Evolutionary conservation across 1,140 invertebrate genomes (phyloP).

Genomic region (Steinernema khuongi): DNA sequence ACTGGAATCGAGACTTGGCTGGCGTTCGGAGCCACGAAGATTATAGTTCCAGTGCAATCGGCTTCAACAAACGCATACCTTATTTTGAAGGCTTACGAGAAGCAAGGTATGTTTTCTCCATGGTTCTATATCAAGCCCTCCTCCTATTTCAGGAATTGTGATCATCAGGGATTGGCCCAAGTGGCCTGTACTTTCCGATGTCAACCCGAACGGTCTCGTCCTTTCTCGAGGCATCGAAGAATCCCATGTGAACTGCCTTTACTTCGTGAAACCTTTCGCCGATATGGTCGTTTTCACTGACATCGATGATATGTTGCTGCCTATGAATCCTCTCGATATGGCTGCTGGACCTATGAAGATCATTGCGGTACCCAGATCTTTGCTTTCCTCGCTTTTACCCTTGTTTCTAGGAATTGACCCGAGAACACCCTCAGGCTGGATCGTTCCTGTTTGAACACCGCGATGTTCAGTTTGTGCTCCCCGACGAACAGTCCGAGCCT

Average conservation of each 20-base stretch:
- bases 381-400: not conserved
- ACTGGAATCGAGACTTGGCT: conserved; percentile 56
- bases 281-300: conserved; percentile 58
- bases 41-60: conserved; percentile 57
- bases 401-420: conserved; percentile 46
- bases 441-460: conserved; percentile 56
- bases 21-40: conserved; percentile 55
- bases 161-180: conserved; percentile 55
- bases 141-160: conserved; percentile 48
- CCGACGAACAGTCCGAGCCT: conserved; percentile 31
- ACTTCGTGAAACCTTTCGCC: conserved; percentile 57
- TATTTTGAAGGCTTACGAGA: conserved; percentile 53
- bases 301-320: conserved; percentile 57
- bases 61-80: conserved; percentile 44
- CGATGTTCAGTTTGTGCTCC: conserved; percentile 54
- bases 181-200: conserved; percentile 57
- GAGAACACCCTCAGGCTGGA: conserved; percentile 55
- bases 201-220: conserved; percentile 57
- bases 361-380: conserved; percentile 42
- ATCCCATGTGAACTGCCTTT: conserved; percentile 56
- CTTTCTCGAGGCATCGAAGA: conserved; percentile 57
- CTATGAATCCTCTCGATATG: conserved; percentile 44
- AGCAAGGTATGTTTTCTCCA: conserved; percentile 34
- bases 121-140: conserved; percentile 8
- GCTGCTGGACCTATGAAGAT: conserved; percentile 44